phyloP scores from a whole-genome alignment of 1,140 invertebrate species.

The Lucilia cuprina region DNA sequence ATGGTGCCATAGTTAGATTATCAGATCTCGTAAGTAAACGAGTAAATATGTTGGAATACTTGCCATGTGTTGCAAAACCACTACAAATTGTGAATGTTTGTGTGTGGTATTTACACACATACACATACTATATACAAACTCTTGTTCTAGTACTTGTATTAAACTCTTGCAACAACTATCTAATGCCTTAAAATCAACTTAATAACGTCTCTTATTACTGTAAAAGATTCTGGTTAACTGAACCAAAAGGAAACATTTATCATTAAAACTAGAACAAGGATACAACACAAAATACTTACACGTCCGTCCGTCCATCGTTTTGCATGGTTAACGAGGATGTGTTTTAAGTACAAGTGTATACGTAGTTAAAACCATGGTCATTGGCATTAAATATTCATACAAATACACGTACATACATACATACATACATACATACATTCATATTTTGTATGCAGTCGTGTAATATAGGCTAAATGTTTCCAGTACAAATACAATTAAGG shows the following conservation, averaged over 20 bases:
- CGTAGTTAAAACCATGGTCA: neutral
- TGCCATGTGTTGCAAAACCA: neutral
- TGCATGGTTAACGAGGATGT: neutral
- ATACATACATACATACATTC: neutral
- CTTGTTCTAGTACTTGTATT: neutral
- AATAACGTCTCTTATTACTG: constrained; percentile 11
- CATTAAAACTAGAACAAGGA: constrained; percentile 11
- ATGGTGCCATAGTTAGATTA: constrained; percentile 3
- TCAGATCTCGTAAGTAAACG: neutral
- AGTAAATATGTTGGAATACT: neutral
- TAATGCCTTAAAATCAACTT: constrained; percentile 7
- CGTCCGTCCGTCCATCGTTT: too few species aligned
- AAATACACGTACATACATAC: neutral
- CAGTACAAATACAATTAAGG: too few species aligned
- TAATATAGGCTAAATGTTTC: neutral
- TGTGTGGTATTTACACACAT: neutral
- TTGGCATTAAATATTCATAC: constrained; percentile 13
- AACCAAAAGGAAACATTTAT: constrained; percentile 3
- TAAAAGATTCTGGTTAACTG: constrained; percentile 16
- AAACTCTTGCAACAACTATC: neutral
- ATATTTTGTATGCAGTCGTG: neutral
- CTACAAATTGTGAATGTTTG: neutral
- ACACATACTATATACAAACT: neutral
- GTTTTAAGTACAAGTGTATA: neutral
- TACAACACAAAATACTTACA: neutral